Evolutionary conservation across 2,888 invertebrate species (phyloP), one percentile per base, ranked within the genome.

Genomic region (Rotaria socialis): DNA sequence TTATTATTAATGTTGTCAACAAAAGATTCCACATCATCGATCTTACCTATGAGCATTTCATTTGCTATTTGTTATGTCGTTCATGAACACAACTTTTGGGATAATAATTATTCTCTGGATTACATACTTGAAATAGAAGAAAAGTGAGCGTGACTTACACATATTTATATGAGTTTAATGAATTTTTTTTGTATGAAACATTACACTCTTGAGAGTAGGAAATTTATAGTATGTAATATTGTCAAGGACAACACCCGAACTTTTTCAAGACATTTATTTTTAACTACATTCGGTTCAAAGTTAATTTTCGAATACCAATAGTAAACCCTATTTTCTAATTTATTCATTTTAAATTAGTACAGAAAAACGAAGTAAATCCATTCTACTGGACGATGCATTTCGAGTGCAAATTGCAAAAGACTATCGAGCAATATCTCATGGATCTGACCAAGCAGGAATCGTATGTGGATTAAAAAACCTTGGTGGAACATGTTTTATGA

Each of bases 401-500:
- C 1, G 19, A 5, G 16, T 4, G 4, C 67, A 67, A 35, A 27
- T 67, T 41, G 35, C 67, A 19, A 35, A 27, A 14, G 67, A 67
- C 7, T 67, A 67, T 67, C 35, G 35, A 5, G 67, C 67, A 19
- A 67, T 67, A 35, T 14, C 67, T 10, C n/a, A 14, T 60, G 2
- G 14, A 35, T 35, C 16, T 27, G 6, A 6, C 35, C 16, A 67
- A 67, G n/a, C 4, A 60, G 27, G 7, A 67, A 35, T 19, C 35
- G 3, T 67, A 16, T 67, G 67, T 41, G 67, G 67, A 35, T 92
- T 97, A 85, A 94, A 94, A 90, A 97, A 97, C 92, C 93, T 97
- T 47, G 96, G 96, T 85, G 97, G 97, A 92, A 96, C 96, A 0
- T 97, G 97, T 92, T 97, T 96, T 91, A 96, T 97, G 96, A 97